Evolutionary conservation across 2,113 vertebrate species (phyloP).

Genomic region (Penelope pileata): DNA sequence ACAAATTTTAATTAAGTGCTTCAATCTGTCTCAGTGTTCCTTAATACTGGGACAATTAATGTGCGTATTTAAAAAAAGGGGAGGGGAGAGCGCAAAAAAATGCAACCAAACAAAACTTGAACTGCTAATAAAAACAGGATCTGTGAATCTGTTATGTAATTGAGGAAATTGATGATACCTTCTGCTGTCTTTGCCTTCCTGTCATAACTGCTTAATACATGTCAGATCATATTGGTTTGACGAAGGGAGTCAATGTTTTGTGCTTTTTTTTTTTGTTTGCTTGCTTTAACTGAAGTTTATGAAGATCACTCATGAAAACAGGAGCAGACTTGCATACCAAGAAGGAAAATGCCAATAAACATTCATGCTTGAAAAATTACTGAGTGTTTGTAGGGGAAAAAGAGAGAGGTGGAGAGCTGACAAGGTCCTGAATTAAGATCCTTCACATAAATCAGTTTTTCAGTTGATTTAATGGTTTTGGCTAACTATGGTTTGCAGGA

Average conservation of each 20-base stretch:
- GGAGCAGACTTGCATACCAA: conserved; percentile 8
- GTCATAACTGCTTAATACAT: background rate
- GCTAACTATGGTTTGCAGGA: background rate
- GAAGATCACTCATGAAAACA: conserved; percentile 1
- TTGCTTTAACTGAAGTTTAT: background rate
- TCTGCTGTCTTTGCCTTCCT: background rate
- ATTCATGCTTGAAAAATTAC: conserved; percentile 1
- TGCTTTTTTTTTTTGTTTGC: background rate
- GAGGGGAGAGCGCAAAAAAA: too few species aligned
- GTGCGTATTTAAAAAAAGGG: background rate
- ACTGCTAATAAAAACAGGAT: background rate
- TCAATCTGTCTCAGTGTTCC: background rate
- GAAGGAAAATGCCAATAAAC: background rate
- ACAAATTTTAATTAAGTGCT: background rate
- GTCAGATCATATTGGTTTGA: background rate
- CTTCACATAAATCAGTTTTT: background rate
- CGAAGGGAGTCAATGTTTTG: background rate
- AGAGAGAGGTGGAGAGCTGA: background rate
- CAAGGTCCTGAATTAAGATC: background rate
- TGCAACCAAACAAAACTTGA: background rate
- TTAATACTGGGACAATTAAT: background rate
- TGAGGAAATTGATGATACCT: background rate
- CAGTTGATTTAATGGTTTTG: background rate
- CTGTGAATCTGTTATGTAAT: background rate
- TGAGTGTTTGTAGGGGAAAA: background rate